These are phyloP conservation scores for Sylvilagus floridanus DNA, from an alignment of 2,797 vertebrate species.

Conservation along the genomic window DNA sequence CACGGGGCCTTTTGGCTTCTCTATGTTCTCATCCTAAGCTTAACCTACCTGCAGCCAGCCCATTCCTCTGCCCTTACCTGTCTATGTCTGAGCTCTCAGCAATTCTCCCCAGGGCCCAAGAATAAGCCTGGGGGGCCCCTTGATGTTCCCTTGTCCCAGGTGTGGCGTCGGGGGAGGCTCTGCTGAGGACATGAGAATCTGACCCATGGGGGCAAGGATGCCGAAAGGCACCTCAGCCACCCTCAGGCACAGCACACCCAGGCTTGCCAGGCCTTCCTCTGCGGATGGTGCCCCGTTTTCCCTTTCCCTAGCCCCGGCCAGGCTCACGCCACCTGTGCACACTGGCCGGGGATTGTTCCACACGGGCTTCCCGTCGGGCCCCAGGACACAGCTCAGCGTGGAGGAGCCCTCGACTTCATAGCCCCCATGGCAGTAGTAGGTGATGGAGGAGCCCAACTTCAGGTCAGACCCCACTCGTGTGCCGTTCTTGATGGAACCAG, in stretches of 20 bases:
- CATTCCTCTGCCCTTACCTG: background rate
- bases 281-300: background rate
- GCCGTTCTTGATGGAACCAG: conserved; percentile 94
- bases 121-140: background rate
- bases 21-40: background rate
- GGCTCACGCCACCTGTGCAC: conserved; percentile 92
- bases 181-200: background rate
- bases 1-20: background rate
- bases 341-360: conserved; percentile 96
- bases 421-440: conserved; percentile 96
- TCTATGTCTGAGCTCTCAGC: background rate
- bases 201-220: background rate
- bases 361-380: conserved; percentile 94
- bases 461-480: conserved; percentile 94
- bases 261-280: background rate
- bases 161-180: background rate
- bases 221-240: background rate
- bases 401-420: conserved; percentile 95
- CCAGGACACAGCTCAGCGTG: conserved; percentile 96
- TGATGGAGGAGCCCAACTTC: conserved; percentile 95
- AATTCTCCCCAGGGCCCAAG: background rate
- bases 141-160: background rate
- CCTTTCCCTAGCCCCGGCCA: rapidly evolving
- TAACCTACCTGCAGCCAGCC: background rate
- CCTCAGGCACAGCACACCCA: background rate